Conservation (phyloP, 2,888 invertebrate genomes). For the Drosophila kambysellisi region DNA sequence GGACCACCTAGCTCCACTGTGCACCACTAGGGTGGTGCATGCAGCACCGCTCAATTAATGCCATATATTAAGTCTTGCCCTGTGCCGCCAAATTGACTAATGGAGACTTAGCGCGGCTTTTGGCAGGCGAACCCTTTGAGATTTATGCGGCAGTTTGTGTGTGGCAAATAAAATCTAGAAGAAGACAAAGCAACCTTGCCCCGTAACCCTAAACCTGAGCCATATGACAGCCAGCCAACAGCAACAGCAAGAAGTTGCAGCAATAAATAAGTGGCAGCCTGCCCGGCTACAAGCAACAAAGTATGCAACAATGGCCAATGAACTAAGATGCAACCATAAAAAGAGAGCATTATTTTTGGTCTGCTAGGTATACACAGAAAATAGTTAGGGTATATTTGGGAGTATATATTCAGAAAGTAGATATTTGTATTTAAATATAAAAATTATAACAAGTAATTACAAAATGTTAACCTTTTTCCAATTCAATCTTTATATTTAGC, state of each 20-base stretch:
- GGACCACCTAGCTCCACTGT: not conserved
- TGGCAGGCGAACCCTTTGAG: conserved; percentile 35
- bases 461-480: not conserved
- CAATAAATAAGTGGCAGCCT: conserved; percentile 56
- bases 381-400: conserved; percentile 1
- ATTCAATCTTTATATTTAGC: not conserved
- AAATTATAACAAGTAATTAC: not conserved
- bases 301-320: conserved; percentile 24
- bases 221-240: conserved; percentile 12
- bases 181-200: conserved; percentile 23
- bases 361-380: not conserved
- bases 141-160: conserved; percentile 38
- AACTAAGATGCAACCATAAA: conserved; percentile 38
- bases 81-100: conserved; percentile 68
- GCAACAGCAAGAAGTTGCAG: conserved; percentile 2
- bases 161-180: conserved; percentile 8
- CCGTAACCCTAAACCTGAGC: conserved; percentile 62
- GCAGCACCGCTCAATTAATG: conserved; percentile 49
- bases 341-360: conserved; percentile 11
- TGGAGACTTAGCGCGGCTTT: conserved; percentile 62
- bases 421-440: too few relatives aligned
- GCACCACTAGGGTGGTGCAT: not conserved
- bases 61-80: conserved; percentile 56
- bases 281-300: conserved; percentile 20
- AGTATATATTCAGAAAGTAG: not conserved